Percentiles rank a stretch among this genome's conserved stretches.
These are phyloP conservation scores for Cephus rjabovi DNA, from an alignment of 2,888 invertebrate genomes.

Conservation along the genomic window DNA sequence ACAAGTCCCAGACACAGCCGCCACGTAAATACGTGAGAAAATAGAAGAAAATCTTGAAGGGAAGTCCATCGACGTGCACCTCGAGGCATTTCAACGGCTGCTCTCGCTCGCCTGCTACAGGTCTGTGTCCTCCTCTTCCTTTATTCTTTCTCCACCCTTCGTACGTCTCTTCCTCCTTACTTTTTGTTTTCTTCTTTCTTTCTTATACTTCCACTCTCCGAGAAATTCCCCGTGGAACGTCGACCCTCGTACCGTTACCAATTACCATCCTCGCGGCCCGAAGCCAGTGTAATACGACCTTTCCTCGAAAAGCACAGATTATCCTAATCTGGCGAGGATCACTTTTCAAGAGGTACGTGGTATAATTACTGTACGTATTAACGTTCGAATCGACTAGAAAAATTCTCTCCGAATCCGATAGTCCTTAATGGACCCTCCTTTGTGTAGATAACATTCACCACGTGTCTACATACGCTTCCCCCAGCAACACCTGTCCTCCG, in stretches of 20 bases:
- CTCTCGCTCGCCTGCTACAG: background rate
- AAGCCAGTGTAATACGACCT: background rate
- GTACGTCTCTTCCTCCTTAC: slow-evolving; percentile 6
- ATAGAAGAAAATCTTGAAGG: background rate
- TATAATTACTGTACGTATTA: background rate
- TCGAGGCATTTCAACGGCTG: background rate
- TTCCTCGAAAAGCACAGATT: background rate
- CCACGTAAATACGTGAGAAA: background rate
- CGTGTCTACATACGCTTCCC: background rate
- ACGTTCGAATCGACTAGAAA: background rate
- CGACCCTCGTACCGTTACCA: slow-evolving; percentile 36
- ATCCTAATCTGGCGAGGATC: background rate
- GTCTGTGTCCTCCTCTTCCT: background rate
- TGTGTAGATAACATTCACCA: background rate
- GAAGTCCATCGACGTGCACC: background rate
- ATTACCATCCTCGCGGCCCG: slow-evolving; percentile 36
- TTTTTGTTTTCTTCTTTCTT: background rate
- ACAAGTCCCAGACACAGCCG: background rate
- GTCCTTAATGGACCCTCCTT: background rate
- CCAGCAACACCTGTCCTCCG: background rate
- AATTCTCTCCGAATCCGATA: background rate
- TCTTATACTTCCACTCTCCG: slow-evolving; percentile 1
- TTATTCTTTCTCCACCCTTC: slow-evolving; percentile 17
- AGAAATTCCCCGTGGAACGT: slow-evolving; percentile 4
- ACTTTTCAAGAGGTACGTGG: background rate